phyloP scores from a whole-genome alignment of 2,113 vertebrate genomes.

The Labeo rohita region DNA sequence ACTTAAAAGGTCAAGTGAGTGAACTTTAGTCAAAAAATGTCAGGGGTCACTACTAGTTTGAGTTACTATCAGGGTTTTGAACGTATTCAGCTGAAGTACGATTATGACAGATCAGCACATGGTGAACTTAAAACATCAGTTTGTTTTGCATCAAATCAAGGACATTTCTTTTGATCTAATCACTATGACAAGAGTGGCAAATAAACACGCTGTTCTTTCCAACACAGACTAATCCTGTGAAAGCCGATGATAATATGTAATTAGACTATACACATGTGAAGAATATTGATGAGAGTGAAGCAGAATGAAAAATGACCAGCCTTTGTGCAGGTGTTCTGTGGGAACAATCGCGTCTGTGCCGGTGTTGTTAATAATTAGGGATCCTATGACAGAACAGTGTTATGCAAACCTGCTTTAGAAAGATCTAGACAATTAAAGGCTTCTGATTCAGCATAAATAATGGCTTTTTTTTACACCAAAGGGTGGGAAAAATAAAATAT shows the following conservation, averaged over 20 bases:
- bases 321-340: conserved; percentile 39
- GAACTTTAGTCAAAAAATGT: conserved; percentile 45
- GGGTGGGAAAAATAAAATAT: conserved; percentile 22
- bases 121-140: not conserved
- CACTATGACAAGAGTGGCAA: not conserved
- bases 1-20: conserved; percentile 2
- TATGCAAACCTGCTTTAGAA: conserved; percentile 38
- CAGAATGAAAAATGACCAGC: not conserved
- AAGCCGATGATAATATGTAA: conserved; percentile 10
- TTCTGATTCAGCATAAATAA: conserved; percentile 29
- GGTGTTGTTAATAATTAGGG: conserved; percentile 44
- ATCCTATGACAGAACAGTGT: conserved; percentile 7
- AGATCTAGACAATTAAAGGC: conserved; percentile 30
- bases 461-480: not conserved
- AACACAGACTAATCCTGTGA: conserved; percentile 18
- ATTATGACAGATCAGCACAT: not conserved
- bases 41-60: not conserved
- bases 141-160: not conserved
- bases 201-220: not conserved
- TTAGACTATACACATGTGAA: not conserved
- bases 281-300: conserved; percentile 26
- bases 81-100: conserved; percentile 2
- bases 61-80: conserved; percentile 1
- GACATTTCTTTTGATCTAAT: conserved; percentile 6
- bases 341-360: conserved; percentile 38